Conservation (phyloP, 1,140 invertebrate species). For the Eubasilissa regina region DNA sequence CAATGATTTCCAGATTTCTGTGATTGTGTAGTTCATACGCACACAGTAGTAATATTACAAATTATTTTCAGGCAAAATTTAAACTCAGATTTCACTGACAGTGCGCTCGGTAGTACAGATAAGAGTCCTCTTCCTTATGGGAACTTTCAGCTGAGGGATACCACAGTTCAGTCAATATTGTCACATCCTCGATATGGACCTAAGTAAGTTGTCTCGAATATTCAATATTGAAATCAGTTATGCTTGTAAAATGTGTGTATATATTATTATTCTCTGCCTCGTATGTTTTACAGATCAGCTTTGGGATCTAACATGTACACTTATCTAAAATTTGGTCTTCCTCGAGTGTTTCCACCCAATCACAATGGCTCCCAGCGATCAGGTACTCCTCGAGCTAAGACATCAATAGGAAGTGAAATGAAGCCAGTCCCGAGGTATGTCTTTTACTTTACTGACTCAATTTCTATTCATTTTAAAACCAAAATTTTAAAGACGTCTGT, state of each 20-base stretch:
- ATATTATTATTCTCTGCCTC: too few species aligned
- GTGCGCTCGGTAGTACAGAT: slow-evolving; percentile 90
- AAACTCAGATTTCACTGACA: slow-evolving; percentile 95
- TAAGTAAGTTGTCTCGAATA: slow-evolving; percentile 74
- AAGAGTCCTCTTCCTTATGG: slow-evolving; percentile 93
- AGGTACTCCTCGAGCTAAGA: slow-evolving; percentile 72
- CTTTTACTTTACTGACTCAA: background rate
- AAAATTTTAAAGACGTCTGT: background rate
- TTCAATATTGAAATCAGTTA: too few species aligned
- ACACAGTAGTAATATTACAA: too few species aligned
- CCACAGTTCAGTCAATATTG: slow-evolving; percentile 94
- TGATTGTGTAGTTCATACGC: too few species aligned
- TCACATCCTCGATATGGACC: slow-evolving; percentile 91
- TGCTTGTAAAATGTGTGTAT: too few species aligned
- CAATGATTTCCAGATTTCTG: too few species aligned
- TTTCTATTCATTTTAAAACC: background rate
- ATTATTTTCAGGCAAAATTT: slow-evolving; percentile 89
- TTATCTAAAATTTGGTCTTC: slow-evolving; percentile 93
- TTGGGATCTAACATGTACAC: slow-evolving; percentile 92
- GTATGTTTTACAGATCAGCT: slow-evolving; percentile 74
- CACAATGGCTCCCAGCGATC: slow-evolving; percentile 77
- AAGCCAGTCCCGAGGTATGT: slow-evolving; percentile 69
- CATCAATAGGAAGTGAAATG: slow-evolving; percentile 72
- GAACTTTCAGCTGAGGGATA: slow-evolving; percentile 93
- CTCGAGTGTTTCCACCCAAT: slow-evolving; percentile 89